Base-by-base conservation (phyloP, 2,113 vertebrate genomes). In the Parotia lawesii region DNA sequence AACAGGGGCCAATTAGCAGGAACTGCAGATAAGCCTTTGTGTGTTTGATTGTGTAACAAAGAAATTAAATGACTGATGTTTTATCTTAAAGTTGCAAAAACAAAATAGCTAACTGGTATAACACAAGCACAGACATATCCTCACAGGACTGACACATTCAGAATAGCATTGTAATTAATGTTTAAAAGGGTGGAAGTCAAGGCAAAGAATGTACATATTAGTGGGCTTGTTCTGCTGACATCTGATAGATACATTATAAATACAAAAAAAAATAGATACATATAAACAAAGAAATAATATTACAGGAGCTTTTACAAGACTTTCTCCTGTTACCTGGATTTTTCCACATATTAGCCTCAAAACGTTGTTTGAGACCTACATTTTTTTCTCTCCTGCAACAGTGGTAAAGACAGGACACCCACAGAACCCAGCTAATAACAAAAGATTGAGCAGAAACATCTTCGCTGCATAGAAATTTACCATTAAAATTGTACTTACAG, bases 21-120 rank as follows among this genome's bases (percentile, higher is more conserved):
- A 87, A 25, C 22, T 91, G 88, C 56, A 88, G 93, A 97, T 95
- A 95, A 97, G 87, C 51, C 56, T 90, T 94, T 90, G 44, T 88
- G 48, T 15, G 6, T 44, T 89, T 89, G 87, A 87, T 80, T 85
- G 78, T 88, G 85, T 22, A 62, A 51, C 82, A 93, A 85, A 94
- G 67, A 91, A 94, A 95, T 94, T 80, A 90, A 94, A 90, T 88
- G 78, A 74, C 67, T 91, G 37, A 69, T 71, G 71, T 64, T 85
- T 95, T 95, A 93, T 95, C 87, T 80, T 67, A 16, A 85, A 87
- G 58, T 45, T 94, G 67, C 47, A 84, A 91, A 94, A 27, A 51
- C 8, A 77, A 64, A 96, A 83, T 53, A 89, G 35, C 35, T 88
- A 56, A 70, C 64, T 51, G 18, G 22, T 66, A 40, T 44, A 83